A percentile compares a stretch with the other conserved stretches of the same genome.
phyloP scores from a whole-genome alignment of 2,113 vertebrate species.

The Protomyctophum bolini region DNA sequence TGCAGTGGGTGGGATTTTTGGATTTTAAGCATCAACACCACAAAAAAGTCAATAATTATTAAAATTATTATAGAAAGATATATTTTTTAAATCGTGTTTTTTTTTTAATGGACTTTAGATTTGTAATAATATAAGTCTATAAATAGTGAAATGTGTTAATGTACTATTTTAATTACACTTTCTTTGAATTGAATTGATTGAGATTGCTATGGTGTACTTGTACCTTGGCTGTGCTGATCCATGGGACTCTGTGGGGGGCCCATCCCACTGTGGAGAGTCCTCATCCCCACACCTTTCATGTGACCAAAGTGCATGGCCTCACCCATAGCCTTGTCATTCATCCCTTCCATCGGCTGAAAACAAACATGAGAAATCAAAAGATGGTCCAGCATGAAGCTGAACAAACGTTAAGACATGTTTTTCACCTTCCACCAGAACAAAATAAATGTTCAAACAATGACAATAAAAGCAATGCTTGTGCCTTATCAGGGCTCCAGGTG shows the following conservation, averaged over 20 bases:
- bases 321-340: constrained; percentile 91
- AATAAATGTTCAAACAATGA: no score
- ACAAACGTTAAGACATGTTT: background rate
- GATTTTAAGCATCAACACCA: background rate
- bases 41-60: background rate
- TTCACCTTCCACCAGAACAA: no score
- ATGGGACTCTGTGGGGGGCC: constrained; percentile 97
- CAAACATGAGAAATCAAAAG: constrained; percentile 5
- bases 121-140: background rate
- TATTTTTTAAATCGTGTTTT: background rate
- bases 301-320: constrained; percentile 92
- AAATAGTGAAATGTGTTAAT: background rate
- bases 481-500: no score
- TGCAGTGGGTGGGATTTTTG: constrained; percentile 51
- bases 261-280: constrained; percentile 94
- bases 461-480: no score
- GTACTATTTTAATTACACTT: background rate
- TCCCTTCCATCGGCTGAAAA: constrained; percentile 89
- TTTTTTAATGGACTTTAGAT: background rate
- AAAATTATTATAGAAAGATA: background rate
- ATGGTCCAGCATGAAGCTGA: background rate
- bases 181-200: background rate
- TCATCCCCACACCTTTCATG: constrained; percentile 90
- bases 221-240: constrained; percentile 98
- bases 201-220: background rate